Conservation (phyloP, 2,113 vertebrate genomes). For the Gymnobelideus leadbeateri region DNA sequence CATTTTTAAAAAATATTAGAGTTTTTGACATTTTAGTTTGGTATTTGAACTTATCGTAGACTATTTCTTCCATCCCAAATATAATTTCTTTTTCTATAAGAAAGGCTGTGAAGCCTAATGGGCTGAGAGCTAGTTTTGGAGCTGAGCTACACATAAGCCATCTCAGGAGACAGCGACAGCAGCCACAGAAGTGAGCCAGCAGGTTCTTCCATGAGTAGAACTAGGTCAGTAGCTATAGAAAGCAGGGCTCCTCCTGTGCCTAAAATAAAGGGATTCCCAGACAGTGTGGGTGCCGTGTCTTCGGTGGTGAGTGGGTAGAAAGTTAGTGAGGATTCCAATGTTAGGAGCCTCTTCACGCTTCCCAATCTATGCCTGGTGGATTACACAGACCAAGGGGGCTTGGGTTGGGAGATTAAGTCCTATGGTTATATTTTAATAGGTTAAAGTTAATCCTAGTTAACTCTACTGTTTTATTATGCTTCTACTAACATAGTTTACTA, state of each 20-base stretch:
- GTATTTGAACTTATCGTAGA: background rate
- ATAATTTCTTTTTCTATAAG: background rate
- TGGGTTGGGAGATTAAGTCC: background rate
- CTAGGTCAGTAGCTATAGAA: background rate
- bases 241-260: background rate
- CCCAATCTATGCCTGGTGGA: background rate
- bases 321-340: background rate
- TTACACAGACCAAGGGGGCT: background rate
- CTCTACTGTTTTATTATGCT: background rate
- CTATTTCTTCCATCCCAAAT: background rate
- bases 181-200: background rate
- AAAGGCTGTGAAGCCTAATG: background rate
- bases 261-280: constrained; percentile 9
- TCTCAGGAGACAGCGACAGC: background rate
- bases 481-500: background rate
- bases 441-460: background rate
- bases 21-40: background rate
- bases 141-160: background rate
- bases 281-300: background rate
- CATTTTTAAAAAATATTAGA: background rate
- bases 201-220: background rate
- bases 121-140: background rate
- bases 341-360: background rate
- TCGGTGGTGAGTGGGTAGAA: background rate
- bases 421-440: background rate